A percentile compares a stretch with the other conserved stretches of the same genome.
phyloP scores from a whole-genome alignment of 2,797 vertebrate genomes.

The Cynopterus sphinx region DNA sequence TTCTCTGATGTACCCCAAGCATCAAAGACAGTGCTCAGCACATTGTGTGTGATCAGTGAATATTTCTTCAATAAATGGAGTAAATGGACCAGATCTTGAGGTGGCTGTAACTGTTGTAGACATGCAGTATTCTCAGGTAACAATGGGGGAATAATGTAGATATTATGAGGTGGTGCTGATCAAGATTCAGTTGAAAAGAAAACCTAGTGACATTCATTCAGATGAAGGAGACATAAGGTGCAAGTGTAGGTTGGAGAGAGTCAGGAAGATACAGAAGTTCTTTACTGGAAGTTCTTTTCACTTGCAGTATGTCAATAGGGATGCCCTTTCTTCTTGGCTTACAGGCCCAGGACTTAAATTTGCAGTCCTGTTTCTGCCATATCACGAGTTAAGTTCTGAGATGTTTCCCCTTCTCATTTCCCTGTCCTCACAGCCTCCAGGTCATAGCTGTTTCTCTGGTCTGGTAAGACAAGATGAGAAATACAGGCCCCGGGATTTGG shows the following conservation, averaged over 20 bases:
- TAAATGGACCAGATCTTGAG: not conserved
- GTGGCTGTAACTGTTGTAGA: not conserved
- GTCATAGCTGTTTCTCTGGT: conserved; percentile 43
- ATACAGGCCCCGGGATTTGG: conserved; percentile 38
- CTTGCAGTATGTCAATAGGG: not conserved
- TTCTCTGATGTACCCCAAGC: not conserved
- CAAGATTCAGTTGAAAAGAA: not conserved
- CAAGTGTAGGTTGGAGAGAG: not conserved
- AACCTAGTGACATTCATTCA: not conserved
- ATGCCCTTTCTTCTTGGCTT: conserved; percentile 8
- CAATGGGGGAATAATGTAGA: not conserved
- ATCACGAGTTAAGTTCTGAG: not conserved
- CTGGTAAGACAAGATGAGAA: conserved; percentile 64
- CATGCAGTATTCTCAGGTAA: not conserved
- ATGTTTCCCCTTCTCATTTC: not conserved
- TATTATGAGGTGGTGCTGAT: not conserved
- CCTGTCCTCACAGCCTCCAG: not conserved
- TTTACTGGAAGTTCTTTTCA: not conserved
- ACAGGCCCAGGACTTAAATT: not conserved
- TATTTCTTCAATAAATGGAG: not conserved
- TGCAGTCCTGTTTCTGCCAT: not conserved
- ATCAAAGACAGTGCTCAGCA: not conserved
- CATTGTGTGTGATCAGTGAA: not conserved
- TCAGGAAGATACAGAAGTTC: not conserved
- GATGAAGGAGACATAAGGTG: not conserved